Base-by-base conservation (phyloP, 2,113 vertebrate genomes). In the Clupea harengus region DNA sequence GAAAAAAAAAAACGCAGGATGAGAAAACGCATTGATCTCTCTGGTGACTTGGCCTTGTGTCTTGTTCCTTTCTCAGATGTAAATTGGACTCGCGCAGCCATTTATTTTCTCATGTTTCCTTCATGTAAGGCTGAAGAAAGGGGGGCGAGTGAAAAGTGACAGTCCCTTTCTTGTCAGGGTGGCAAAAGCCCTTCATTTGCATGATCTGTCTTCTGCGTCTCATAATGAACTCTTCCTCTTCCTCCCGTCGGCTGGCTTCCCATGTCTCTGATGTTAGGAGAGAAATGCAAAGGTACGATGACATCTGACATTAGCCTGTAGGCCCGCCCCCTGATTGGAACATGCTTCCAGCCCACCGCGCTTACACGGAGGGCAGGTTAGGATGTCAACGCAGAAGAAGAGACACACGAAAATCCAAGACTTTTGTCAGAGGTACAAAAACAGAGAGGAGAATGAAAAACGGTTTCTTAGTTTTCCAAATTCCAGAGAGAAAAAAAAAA, bases 61-160 rank as follows among this genome's bases (percentile, higher is more conserved):
- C 89, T 91, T 88, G 91, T 91, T 93, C 92, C 91, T 90, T 86
- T 89, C 90, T 92, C 86, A 92, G 91, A 94, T 93, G 89, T 90
- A 93, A 94, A 94, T 91, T 83, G 88, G 82, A 82, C 83, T 81
- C 85, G 81, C 89, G 91, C 87, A 84, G 84, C 83, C 89, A 52
- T 90, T 88, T 91, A 89, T 89, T 88, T 82, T 18, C 64, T 80
- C 15, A 1, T 83, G 80, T 88, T 44, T 75, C 87, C 82, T 83
- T 90, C 81, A 88, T 82, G 84, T 87, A 87, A 50, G 86, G 84
- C 86, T 82, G 81, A 91, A 89, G 85, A 84, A 60, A 84, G 57
- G 45, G 45, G 22, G n/a, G 45, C 60, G 46, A 25, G 60, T 1
- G 64, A 39, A 78, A 54, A 50, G 49, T 32, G 84, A 54, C 67